These are phyloP conservation scores for Caenorhabditis sp. DNA, from an alignment of 2,888 invertebrate species.

Conservation along the genomic window DNA sequence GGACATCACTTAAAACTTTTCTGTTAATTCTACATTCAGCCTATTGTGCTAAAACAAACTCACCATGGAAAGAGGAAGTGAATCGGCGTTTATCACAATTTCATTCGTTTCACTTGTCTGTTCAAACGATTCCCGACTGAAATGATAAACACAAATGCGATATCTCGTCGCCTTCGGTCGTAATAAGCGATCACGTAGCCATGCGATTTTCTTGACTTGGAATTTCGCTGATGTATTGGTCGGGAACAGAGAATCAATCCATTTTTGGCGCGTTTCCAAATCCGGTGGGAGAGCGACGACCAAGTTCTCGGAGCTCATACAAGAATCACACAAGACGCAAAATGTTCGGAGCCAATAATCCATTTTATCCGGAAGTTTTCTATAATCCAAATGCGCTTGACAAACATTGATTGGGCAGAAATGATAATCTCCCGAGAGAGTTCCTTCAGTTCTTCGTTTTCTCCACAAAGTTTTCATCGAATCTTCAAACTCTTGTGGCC, in stretches of 20 bases:
- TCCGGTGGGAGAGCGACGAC: slow-evolving; percentile 38
- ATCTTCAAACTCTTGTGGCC: slow-evolving; percentile 44
- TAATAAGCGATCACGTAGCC: slow-evolving; percentile 39
- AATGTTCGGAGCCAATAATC: slow-evolving; percentile 43
- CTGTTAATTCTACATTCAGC: too few relatives aligned
- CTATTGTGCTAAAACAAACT: too few relatives aligned
- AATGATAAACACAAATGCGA: slow-evolving; percentile 50
- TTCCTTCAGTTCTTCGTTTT: slow-evolving; percentile 38
- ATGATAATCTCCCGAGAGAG: slow-evolving; percentile 27
- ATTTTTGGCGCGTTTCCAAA: slow-evolving; percentile 20
- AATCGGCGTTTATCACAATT: slow-evolving; percentile 27
- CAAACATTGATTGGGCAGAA: slow-evolving; percentile 48
- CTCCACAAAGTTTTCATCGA: slow-evolving; percentile 47
- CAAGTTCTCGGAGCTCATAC: slow-evolving; percentile 37
- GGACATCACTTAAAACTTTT: too few relatives aligned
- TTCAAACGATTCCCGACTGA: slow-evolving; percentile 30
- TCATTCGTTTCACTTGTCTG: slow-evolving; percentile 23
- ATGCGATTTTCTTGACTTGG: slow-evolving; percentile 25
- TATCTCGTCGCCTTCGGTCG: slow-evolving; percentile 44
- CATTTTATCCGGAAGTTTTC: slow-evolving; percentile 40
- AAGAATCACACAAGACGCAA: slow-evolving; percentile 47
- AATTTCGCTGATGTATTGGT: slow-evolving; percentile 17
- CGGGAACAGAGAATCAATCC: slow-evolving; percentile 30
- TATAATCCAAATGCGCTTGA: slow-evolving; percentile 40
- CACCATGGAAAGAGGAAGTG: slow-evolving; percentile 41